Base-by-base conservation (phyloP, 2,113 vertebrate genomes). In the Trichechus manatus region DNA sequence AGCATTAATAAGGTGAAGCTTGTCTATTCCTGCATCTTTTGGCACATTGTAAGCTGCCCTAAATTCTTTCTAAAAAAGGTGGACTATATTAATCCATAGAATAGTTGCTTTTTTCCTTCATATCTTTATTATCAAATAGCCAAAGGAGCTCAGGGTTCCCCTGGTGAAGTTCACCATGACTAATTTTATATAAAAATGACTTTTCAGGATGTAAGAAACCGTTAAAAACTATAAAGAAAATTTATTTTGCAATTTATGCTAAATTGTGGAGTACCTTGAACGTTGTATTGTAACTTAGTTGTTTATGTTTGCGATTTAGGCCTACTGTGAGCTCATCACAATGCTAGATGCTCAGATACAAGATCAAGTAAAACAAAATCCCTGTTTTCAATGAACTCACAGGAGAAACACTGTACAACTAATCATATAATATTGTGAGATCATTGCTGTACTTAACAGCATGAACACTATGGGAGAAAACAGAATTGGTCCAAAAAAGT, bases 161-260 rank as follows among this genome's bases (percentile, higher is more conserved):
- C 10, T 85, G 74, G 87, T 80, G 20, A 88, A 93, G 2, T 56
- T 80, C 25, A 84, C 13, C 47, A 63, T 50, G 9, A 68, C 13
- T 74, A 25, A 36, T 87, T 84, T 88, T 56, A 95, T 78, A n/a
- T 61, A 56, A 87, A 93, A 81, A 89, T 86, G n/a, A 25, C 5
- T 15, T 87, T 81, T 89, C 36, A 63, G 17, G 10, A 22, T 79
- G 1, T 59, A 74, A 78, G 27, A 7, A 64, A 39, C 6, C 27
- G 27, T 87, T 42, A 47, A 79, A 20, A 56, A 87, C 14, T 44
- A 74, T n/a, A 47, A 87, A 50, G 70, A 53, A 42, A 88, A 44
- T 8, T 50, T 79, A 63, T 17, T 78, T 89, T 50, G 5, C 36
- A 90, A 53, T 20, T 70, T 53, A 81, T 84, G 47, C 56, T 78